phyloP scores from a whole-genome alignment of 2,888 invertebrate genomes.

The Drosophila putrida region DNA sequence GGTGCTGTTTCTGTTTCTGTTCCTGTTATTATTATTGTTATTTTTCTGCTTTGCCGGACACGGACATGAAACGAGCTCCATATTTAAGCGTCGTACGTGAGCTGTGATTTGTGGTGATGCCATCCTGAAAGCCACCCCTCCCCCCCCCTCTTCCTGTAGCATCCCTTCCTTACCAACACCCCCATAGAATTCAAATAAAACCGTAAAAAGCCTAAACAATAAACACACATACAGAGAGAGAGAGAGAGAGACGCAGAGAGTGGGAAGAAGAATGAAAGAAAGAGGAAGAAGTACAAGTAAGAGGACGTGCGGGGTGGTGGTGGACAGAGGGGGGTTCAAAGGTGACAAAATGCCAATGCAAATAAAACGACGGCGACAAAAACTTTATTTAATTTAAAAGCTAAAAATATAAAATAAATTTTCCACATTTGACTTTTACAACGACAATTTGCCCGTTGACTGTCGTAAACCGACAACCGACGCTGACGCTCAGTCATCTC shows the following conservation, averaged over 20 bases:
- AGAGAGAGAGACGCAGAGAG: slow-evolving; percentile 7
- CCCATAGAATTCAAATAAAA: slow-evolving; percentile 1
- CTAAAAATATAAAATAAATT: slow-evolving; percentile 79
- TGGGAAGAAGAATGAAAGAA: slow-evolving; percentile 2
- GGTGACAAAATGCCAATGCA: slow-evolving; percentile 70
- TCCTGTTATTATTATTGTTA: slow-evolving; percentile 60
- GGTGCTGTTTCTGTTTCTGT: slow-evolving; percentile 26
- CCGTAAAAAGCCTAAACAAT: slow-evolving; percentile 74
- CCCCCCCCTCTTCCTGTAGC: not conserved
- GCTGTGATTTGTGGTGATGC: slow-evolving; percentile 69
- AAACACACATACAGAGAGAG: slow-evolving; percentile 56
- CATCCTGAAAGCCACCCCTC: slow-evolving; percentile 16
- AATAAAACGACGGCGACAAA: slow-evolving; percentile 71
- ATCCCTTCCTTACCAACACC: not conserved
- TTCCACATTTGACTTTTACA: slow-evolving; percentile 79
- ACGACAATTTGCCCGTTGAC: slow-evolving; percentile 73
- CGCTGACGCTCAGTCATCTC: not conserved
- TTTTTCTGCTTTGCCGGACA: slow-evolving; percentile 68
- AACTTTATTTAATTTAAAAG: slow-evolving; percentile 79
- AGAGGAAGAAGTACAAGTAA: slow-evolving; percentile 4
- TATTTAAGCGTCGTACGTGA: slow-evolving; percentile 74
- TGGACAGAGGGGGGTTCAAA: slow-evolving; percentile 20
- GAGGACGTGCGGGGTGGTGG: slow-evolving; percentile 58
- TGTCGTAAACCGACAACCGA: slow-evolving; percentile 74
- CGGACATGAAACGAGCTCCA: slow-evolving; percentile 71